Evolutionary conservation across 2,888 invertebrate genomes (phyloP), one percentile per base, ranked within the genome.

Genomic region (Beris morrisii): DNA sequence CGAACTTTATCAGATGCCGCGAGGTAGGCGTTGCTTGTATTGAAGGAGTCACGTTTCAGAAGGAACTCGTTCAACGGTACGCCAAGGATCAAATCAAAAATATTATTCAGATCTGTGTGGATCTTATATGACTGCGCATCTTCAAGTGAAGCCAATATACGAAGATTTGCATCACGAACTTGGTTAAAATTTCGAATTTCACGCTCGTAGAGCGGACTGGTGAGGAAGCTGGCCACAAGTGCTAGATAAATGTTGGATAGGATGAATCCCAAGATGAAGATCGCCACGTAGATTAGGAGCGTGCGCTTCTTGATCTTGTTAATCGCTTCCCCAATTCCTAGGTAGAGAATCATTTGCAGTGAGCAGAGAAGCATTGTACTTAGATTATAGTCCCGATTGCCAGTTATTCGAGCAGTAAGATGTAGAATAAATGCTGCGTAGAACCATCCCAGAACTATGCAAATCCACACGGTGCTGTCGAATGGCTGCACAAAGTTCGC

Each of bases 211-310:
- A 64, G 45, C 30, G 64, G 64, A 31, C 30, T 46, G 2, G 64
- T 64, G 0, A 64, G 31, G 28, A 55, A 64, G 30, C 64, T 64
- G 7, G 64, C 44, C 4, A 64, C 7, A 5, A 45, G 31, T 4
- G 55, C 38, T 4, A 64, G 13, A 46, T 64, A 64, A 5, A 64
- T 6, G 4, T 54, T 31, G 2, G 45, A 30, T 7, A 64, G 12
- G 11, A 64, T 30, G 30, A 64, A 43, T 4, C 64, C 64, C 5
- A 64, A 45, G 4, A 64, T 5, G 9, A 64, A 13, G 5, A 64
- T 11, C 5, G 64, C 55, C 7, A 45, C 5, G 11, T 55, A 64
- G 4, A 64, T 43, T 1, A 64, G 1, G 5, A 53, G 30, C 12
- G 43, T 15, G n/a, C 44, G n/a, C 22, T 5, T 38, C 6, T 4